Evolutionary conservation across 2,888 invertebrate species (phyloP).

Genomic region (Agrotis clavis): DNA sequence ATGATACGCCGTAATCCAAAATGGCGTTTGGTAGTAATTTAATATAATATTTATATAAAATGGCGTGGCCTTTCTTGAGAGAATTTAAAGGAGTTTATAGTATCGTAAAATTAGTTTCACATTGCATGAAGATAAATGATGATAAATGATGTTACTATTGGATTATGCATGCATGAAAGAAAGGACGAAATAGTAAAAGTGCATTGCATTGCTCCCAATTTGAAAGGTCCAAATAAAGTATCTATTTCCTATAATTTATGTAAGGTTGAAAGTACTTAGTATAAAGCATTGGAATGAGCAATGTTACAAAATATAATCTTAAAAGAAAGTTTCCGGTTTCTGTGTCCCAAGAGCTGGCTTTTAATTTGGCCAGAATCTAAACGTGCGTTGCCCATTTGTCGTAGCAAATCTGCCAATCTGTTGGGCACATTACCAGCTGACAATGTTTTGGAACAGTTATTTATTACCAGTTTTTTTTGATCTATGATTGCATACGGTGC

Average conservation of each 20-base stretch:
- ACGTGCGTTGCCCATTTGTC: no score
- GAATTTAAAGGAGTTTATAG: neutral
- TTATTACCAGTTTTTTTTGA: no score
- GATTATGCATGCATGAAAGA: neutral
- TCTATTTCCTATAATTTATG: neutral
- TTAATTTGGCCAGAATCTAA: no score
- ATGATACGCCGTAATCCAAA: neutral
- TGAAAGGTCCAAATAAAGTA: constrained; percentile 6
- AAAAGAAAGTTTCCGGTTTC: no score
- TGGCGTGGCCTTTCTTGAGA: neutral
- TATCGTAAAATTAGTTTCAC: neutral
- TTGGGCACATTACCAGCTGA: no score
- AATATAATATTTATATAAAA: neutral
- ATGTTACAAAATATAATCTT: no score
- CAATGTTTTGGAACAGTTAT: no score
- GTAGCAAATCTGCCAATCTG: no score
- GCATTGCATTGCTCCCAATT: constrained; percentile 3
- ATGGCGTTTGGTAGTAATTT: constrained; percentile 31
- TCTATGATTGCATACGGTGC: no score
- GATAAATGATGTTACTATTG: neutral
- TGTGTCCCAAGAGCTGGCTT: no score
- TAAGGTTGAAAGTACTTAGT: no score
- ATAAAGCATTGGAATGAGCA: no score
- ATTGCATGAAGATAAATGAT: neutral
- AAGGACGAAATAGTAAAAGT: neutral